Evolutionary conservation across 2,113 vertebrate species (phyloP), one percentile per base, ranked within the genome.

Genomic region (Gopherus flavomarginatus): DNA sequence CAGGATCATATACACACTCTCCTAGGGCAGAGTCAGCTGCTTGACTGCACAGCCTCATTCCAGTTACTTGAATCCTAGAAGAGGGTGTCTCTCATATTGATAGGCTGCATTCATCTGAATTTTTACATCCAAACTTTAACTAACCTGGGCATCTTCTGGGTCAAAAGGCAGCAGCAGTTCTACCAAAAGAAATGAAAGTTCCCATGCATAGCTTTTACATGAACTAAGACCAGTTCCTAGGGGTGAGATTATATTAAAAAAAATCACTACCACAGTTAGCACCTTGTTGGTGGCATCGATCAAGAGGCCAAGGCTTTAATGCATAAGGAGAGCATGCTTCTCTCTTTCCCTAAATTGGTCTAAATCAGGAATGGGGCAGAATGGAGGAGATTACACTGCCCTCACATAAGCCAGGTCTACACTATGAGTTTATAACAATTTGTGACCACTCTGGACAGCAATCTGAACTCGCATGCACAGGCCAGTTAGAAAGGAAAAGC

Each of bases 271-370:
- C 31, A 9, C 1, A 31, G 0, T 14, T 83, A 52, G n/a, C 29
- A 79, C 11, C 83, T 89, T 44, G 0, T 0, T 50, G 19, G 5
- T 24, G 9, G 77, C 4, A 1, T 26, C 79, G 87, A 81, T 27
- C 85, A 12, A 8, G 59, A 59, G 85, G 77, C 2, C 7, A 93
- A 54, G 4, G 49, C 47, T 72, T 83, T 1, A 65, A 62, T 1
- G 27, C 0, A 0, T 3, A 65, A 0, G 10, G 88, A 4, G n/a
- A 75, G 3, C 3, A 4, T 0, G 0, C 17, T 85, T 27, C 8
- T 50, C 17, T 50, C n/a, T 8, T 24, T 42, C 16, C 59, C 29
- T 16, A 47, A 69, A n/a, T 89, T 62, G 13, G 75, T 26, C 26
- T 24, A 85, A 85, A 21, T 19, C 5, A 84, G 17, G 78, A 22